Evolutionary conservation across 2,113 vertebrate species (phyloP).

Genomic region (Nettapus auritus): DNA sequence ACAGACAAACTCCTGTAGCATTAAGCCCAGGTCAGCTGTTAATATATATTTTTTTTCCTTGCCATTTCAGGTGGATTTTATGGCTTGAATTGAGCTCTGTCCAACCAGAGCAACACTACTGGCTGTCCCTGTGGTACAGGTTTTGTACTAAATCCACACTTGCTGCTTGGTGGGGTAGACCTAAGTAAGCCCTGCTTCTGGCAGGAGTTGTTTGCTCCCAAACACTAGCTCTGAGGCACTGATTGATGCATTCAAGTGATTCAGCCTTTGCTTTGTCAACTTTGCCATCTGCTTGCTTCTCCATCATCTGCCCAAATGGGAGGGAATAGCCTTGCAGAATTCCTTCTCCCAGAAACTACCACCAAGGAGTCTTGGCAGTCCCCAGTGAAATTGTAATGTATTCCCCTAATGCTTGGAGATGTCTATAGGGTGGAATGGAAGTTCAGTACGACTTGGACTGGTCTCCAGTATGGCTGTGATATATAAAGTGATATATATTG

Average conservation of each 20-base stretch:
- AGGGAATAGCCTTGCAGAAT: background rate
- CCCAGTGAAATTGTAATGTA: too few species aligned
- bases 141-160: fast-evolving
- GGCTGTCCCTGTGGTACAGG: fast-evolving
- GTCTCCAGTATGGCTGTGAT: background rate
- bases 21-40: background rate
- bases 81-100: background rate
- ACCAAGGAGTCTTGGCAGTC: background rate
- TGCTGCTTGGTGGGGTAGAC: background rate
- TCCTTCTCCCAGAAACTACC: background rate
- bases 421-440: background rate
- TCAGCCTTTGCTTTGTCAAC: constrained; percentile 10
- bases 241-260: background rate
- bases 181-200: background rate
- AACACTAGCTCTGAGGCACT: background rate
- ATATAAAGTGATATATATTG: background rate
- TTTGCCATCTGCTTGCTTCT: background rate
- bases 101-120: background rate
- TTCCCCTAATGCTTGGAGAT: background rate
- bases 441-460: background rate
- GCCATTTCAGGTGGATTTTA: background rate
- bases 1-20: background rate
- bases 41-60: background rate
- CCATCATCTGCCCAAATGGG: background rate
- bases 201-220: background rate